Conservation (phyloP, 2,797 vertebrate genomes). For the Tenualosa thibaudeaui region DNA sequence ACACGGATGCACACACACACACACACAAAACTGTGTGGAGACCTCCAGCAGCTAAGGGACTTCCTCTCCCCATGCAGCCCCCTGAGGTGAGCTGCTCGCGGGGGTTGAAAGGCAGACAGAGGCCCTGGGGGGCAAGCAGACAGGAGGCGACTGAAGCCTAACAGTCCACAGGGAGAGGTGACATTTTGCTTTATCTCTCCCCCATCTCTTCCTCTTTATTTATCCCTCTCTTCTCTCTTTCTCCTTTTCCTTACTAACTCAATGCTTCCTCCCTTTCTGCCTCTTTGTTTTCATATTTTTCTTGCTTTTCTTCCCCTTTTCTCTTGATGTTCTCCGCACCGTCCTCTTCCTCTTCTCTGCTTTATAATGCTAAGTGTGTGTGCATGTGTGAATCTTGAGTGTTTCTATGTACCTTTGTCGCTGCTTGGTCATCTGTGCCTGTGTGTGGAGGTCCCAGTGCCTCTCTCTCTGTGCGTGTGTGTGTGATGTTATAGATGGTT, state of each 20-base stretch:
- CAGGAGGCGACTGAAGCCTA: not conserved
- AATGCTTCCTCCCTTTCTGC: not conserved
- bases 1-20: not conserved
- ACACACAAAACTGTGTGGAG: not conserved
- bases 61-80: not conserved
- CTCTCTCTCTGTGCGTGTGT: conserved; percentile 27
- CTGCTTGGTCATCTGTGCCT: not conserved
- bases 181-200: not conserved
- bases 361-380: not conserved
- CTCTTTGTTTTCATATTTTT: not conserved
- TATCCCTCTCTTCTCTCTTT: not conserved
- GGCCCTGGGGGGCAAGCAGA: conserved; percentile 1
- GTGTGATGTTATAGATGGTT: not conserved
- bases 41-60: not conserved
- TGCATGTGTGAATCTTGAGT: not conserved
- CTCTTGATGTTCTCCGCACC: not conserved
- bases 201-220: not conserved
- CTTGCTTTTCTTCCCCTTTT: not conserved
- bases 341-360: not conserved
- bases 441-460: conserved; percentile 28
- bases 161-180: not conserved
- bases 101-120: not conserved
- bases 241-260: not conserved
- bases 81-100: not conserved
- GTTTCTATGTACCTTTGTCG: not conserved